A percentile compares a stretch with the other conserved stretches of the same genome.
These are phyloP conservation scores for Sphaerophoria rueppellii DNA, from an alignment of 2,888 invertebrate species.

Conservation along the genomic window DNA sequence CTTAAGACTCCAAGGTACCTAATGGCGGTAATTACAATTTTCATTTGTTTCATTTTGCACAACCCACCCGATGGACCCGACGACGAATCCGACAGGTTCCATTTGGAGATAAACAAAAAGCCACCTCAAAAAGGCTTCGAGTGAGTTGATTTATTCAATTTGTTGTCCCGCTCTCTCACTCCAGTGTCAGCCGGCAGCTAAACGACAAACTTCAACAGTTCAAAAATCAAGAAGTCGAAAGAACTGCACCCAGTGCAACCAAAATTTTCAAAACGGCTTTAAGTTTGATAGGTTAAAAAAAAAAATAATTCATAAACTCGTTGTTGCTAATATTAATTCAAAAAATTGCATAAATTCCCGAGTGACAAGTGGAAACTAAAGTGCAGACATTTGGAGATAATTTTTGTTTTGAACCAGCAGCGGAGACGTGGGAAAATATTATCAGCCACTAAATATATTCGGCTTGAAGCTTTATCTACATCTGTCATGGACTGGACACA, in stretches of 20 bases:
- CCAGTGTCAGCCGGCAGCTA: slow-evolving; percentile 15
- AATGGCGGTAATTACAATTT: slow-evolving; percentile 70
- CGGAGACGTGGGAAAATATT: slow-evolving; percentile 51
- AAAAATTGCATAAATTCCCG: slow-evolving; percentile 63
- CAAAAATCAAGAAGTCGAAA: slow-evolving; percentile 56
- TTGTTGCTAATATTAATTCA: slow-evolving; percentile 56
- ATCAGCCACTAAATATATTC: slow-evolving; percentile 27
- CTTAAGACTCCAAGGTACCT: slow-evolving; percentile 52
- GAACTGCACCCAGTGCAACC: slow-evolving; percentile 68
- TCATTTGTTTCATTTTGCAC: slow-evolving; percentile 64
- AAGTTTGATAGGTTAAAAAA: background rate
- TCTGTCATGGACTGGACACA: slow-evolving; percentile 47
- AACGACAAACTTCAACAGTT: slow-evolving; percentile 49
- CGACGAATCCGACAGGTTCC: slow-evolving; percentile 1
- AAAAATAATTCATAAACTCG: slow-evolving; percentile 26
- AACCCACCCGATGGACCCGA: slow-evolving; percentile 31
- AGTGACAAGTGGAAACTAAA: slow-evolving; percentile 66
- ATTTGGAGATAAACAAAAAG: slow-evolving; percentile 47
- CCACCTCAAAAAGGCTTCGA: slow-evolving; percentile 52
- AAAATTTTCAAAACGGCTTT: slow-evolving; percentile 57
- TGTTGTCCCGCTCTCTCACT: slow-evolving; percentile 12
- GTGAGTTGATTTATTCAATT: slow-evolving; percentile 66
- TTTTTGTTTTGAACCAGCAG: slow-evolving; percentile 37
- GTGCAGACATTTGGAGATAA: slow-evolving; percentile 60
- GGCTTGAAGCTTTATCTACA: slow-evolving; percentile 57